These are phyloP conservation scores for Loripinus fragilis DNA, from an alignment of 2,888 invertebrate genomes.

Conservation along the genomic window DNA sequence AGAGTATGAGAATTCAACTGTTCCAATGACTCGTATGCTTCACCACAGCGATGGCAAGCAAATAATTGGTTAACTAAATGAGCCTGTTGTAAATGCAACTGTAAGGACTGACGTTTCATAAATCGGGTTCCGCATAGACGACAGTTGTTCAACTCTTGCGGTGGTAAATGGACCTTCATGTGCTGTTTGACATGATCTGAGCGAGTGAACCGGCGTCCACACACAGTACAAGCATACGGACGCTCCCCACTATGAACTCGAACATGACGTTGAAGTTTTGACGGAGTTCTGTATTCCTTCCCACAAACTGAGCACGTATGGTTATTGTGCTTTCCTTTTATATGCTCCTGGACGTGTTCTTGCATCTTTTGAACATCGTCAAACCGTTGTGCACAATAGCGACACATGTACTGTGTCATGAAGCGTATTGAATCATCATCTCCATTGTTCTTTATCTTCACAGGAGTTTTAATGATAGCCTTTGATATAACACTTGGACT, in stretches of 20 bases:
- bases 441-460: not conserved
- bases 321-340: conserved; percentile 56
- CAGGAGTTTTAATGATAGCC: not conserved
- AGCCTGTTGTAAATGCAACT: conserved; percentile 66
- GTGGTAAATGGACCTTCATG: conserved; percentile 72
- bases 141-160: conserved; percentile 69
- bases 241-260: conserved; percentile 75
- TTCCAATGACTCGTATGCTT: conserved; percentile 71
- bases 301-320: conserved; percentile 73
- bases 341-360: conserved; percentile 58
- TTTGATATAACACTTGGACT: not conserved
- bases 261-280: conserved; percentile 75
- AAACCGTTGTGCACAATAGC: conserved; percentile 74
- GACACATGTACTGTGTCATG: conserved; percentile 72
- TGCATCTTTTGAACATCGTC: conserved; percentile 67
- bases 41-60: conserved; percentile 73
- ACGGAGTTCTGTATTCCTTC: conserved; percentile 72
- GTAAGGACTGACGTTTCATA: conserved; percentile 65
- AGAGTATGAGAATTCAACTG: conserved; percentile 70
- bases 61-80: conserved; percentile 68
- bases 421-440: not conserved
- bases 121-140: conserved; percentile 73
- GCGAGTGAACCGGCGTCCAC: conserved; percentile 72
- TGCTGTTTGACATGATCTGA: conserved; percentile 77
- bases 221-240: conserved; percentile 72